phyloP scores from a whole-genome alignment of 2,888 invertebrate genomes.

The Tipula helvola region DNA sequence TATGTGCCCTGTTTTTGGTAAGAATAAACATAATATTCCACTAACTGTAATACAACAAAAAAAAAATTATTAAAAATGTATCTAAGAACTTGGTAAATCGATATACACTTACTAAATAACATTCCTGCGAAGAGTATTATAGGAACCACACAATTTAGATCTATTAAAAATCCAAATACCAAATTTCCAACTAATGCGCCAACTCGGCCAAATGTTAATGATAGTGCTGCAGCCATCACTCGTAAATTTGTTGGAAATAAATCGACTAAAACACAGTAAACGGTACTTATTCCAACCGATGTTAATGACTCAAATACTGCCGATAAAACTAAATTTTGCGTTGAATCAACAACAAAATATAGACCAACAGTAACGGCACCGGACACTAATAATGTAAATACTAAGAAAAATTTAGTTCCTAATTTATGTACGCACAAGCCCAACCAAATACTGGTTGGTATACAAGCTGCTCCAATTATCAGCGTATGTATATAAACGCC shows the following conservation, averaged over 20 bases:
- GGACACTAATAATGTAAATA: conserved; percentile 61
- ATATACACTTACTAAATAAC: conserved; percentile 49
- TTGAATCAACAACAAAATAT: conserved; percentile 59
- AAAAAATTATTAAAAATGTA: conserved; percentile 10
- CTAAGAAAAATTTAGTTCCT: conserved; percentile 71
- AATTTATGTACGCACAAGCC: conserved; percentile 67
- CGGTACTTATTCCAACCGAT: conserved; percentile 64
- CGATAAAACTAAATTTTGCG: conserved; percentile 59
- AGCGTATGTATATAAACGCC: conserved; percentile 64
- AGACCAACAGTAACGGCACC: conserved; percentile 60
- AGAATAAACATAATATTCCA: conserved; percentile 57
- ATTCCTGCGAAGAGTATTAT: conserved; percentile 60
- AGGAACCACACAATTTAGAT: conserved; percentile 64
- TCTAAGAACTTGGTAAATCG: not conserved
- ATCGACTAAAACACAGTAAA: conserved; percentile 71
- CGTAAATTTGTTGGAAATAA: conserved; percentile 72
- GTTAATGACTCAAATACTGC: conserved; percentile 70
- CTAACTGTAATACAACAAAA: conserved; percentile 44
- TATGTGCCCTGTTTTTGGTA: conserved; percentile 63
- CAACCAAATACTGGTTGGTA: conserved; percentile 66
- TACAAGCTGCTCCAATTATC: conserved; percentile 66
- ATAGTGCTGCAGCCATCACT: conserved; percentile 72
- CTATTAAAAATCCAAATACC: conserved; percentile 65
- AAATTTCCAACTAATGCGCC: conserved; percentile 66
- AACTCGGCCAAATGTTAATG: conserved; percentile 63